Evolutionary conservation across 2,113 vertebrate genomes (phyloP), one percentile per base, ranked within the genome.

Genomic region (Burhinus oedicnemus): DNA sequence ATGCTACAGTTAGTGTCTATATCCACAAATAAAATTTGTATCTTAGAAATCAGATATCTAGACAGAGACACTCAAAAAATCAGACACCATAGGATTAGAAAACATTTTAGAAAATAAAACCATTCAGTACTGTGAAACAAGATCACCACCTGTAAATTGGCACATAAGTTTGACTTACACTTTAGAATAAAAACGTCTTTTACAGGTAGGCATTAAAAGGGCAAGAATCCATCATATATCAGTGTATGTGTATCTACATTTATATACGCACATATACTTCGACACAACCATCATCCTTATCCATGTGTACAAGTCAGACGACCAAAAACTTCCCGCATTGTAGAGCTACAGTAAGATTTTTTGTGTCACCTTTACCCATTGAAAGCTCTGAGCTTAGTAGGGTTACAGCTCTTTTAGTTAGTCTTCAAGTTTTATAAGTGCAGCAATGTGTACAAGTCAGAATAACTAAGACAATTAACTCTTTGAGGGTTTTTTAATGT

Each of bases 181-280:
- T 82, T 91, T 38, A 68, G 49, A 87, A 74, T 55, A 76, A 87
- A 86, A 87, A 34, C 2, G 0, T 10, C 12, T 36, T 70, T 60
- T 90, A 54, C 86, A 77, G 11, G 4, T 22, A 72, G 30, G 22
- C 21, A 71, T n/a, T 68, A 58, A 70, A 64, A 70, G 12, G 32
- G 10, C 32, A 83, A 89, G n/a, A 75, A 69, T 79, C n/a, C n/a
- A 51, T 62, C 47, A 42, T 49, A 4, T 45, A 27, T 14, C 17
- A 64, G 9, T 52, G 36, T 52, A 36, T 68, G 57, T 19, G 11
- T 71, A 32, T 44, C 23, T 72, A 2, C 29, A 22, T 16, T 16
- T 51, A 21, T 45, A 16, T 23, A 18, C 11, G 2, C 14, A 29
- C 20, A 11, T 6, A 80, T 7, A 52, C 19, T 44, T 70, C 0